Evolutionary conservation across 1,140 invertebrate species (phyloP).

Genomic region (Ericerus pela): DNA sequence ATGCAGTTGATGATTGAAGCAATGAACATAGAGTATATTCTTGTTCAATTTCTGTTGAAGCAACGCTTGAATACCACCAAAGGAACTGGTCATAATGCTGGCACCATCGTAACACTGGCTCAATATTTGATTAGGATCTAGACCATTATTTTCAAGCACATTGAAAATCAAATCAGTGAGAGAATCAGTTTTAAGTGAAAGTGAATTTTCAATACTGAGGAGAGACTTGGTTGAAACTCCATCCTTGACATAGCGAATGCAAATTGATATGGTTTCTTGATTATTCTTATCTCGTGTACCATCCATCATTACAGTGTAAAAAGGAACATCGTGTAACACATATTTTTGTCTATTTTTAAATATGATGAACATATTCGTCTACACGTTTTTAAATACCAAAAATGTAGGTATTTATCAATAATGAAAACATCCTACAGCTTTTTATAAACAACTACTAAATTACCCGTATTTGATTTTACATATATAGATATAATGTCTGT

Average conservation of each 20-base stretch:
- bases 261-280: neutral
- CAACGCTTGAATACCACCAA: neutral
- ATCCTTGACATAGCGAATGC: neutral
- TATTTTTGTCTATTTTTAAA: no score
- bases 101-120: conserved; percentile 9
- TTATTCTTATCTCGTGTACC: neutral
- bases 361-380: no score
- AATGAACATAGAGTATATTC: no score
- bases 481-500: no score
- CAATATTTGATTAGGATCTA: neutral
- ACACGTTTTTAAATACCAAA: no score
- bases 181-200: neutral
- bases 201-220: neutral
- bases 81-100: neutral
- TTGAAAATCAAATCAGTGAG: neutral
- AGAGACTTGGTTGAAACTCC: neutral
- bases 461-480: no score
- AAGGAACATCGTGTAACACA: neutral
- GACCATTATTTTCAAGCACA: neutral
- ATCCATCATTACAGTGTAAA: neutral
- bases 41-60: neutral
- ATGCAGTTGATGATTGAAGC: neutral
- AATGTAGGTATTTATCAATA: no score
- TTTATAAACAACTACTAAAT: no score
- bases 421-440: no score